phyloP scores from a whole-genome alignment of 1,140 invertebrate species.

The Riptortus pedestris region DNA sequence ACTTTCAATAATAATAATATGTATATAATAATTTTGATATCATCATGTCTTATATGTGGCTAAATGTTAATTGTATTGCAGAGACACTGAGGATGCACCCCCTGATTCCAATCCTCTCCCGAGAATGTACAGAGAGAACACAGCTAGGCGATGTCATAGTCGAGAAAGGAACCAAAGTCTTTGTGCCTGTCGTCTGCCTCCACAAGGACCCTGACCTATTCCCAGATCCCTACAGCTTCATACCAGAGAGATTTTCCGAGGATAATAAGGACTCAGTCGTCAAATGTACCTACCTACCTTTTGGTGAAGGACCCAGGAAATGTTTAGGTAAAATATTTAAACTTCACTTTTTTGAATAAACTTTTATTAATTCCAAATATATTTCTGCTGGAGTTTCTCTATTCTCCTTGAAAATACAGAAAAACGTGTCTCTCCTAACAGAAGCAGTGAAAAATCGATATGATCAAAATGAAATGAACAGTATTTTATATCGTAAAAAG shows the following conservation, averaged over 20 bases:
- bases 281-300: slow-evolving; percentile 44
- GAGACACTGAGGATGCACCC: not conserved
- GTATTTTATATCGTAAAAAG: too few species aligned
- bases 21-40: too few species aligned
- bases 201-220: slow-evolving; percentile 44
- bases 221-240: slow-evolving; percentile 49
- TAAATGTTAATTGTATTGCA: not conserved
- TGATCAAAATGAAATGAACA: too few species aligned
- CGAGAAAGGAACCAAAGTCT: slow-evolving; percentile 39
- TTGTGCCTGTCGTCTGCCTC: slow-evolving; percentile 35
- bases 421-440: too few species aligned
- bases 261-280: slow-evolving; percentile 35
- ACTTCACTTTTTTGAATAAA: too few species aligned
- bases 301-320: slow-evolving; percentile 47
- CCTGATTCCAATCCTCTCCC: not conserved
- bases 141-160: slow-evolving; percentile 32
- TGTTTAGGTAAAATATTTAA: slow-evolving; percentile 38
- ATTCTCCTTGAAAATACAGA: too few species aligned
- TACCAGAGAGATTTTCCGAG: slow-evolving; percentile 52
- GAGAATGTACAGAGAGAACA: not conserved
- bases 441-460: too few species aligned
- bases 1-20: not conserved
- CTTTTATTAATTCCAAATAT: too few species aligned
- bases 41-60: too few species aligned
- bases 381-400: too few species aligned